Evolutionary conservation across 2,888 invertebrate species (phyloP), one percentile per base, ranked within the genome.

Genomic region (Hemistola chrysoprasaria): DNA sequence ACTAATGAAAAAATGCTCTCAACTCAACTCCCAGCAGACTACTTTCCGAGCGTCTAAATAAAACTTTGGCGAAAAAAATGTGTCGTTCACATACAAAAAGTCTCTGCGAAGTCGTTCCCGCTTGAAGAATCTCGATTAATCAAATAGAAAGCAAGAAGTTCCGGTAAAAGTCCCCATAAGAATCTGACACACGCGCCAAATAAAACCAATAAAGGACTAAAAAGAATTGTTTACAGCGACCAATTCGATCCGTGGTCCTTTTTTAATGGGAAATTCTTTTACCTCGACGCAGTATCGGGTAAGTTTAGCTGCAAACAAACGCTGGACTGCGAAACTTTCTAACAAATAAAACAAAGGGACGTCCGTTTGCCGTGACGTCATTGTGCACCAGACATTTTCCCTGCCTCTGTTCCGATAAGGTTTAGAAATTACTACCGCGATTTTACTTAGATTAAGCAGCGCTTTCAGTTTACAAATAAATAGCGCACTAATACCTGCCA

Each of bases 231-330:
- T 80, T 78, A 73, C 80, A 58, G 65, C 68, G 65, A 66, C 65
- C 77, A 70, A 81, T 79, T 76, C 72, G 72, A 72, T 74, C 59
- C 65, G 71, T 62, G 78, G 81, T 81, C 77, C 78, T 50, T 76
- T 76, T 78, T 78, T 79, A 78, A 78, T 79, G 60, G 70, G 65
- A 75, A 78, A 82, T 83, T 82, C 79, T 77, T 82, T 74, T 74
- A 78, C 77, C 73, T 78, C 60, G 44, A 48, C 55, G 50, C 55
- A 57, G 65, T 62, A 69, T 67, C 66, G 60, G 59, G 53, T 58
- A 80, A 81, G 65, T 81, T 81, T 59, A 60, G 57, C 62, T 10
- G 24, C 41, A 65, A 75, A 72, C 67, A 71, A n/a, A 65, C 63
- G 61, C 50, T 44, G 50, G 47, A 58, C 53, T 59, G 16, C 22